A percentile compares a stretch with the other conserved stretches of the same genome.
Conservation (phyloP, 2,797 vertebrate genomes). For the Myoxocephalus aenaeus region DNA sequence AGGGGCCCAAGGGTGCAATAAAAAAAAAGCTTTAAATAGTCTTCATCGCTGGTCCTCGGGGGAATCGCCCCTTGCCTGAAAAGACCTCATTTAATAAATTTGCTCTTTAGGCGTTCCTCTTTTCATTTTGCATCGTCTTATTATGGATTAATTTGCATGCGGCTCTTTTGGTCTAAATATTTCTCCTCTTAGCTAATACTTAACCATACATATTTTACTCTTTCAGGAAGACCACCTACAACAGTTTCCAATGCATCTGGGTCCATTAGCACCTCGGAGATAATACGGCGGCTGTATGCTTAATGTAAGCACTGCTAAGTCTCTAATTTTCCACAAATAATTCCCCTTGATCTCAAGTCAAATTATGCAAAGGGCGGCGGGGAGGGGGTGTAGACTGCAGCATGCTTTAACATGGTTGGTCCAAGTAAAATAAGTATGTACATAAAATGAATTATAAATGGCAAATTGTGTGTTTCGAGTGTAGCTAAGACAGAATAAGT, state of each 20-base stretch:
- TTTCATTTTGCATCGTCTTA: slow-evolving; percentile 82
- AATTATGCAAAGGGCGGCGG: slow-evolving; percentile 73
- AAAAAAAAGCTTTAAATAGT: slow-evolving; percentile 84
- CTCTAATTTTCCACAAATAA: slow-evolving; percentile 86
- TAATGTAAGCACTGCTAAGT: slow-evolving; percentile 84
- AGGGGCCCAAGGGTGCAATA: slow-evolving; percentile 81
- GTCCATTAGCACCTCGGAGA: slow-evolving; percentile 85
- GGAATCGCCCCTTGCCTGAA: slow-evolving; percentile 76
- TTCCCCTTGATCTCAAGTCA: slow-evolving; percentile 84
- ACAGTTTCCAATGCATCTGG: slow-evolving; percentile 72
- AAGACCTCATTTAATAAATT: slow-evolving; percentile 89
- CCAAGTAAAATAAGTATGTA: slow-evolving; percentile 80
- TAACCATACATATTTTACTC: slow-evolving; percentile 83
- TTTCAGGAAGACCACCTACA: slow-evolving; percentile 85
- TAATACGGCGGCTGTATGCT: slow-evolving; percentile 77
- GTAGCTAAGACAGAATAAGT: slow-evolving; percentile 48
- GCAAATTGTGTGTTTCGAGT: slow-evolving; percentile 55
- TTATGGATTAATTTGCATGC: slow-evolving; percentile 81
- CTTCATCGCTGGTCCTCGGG: slow-evolving; percentile 75
- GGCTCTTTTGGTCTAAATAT: slow-evolving; percentile 81
- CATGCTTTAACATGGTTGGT: slow-evolving; percentile 75
- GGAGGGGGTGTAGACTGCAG: slow-evolving; percentile 41
- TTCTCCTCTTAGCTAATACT: slow-evolving; percentile 82
- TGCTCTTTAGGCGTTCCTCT: slow-evolving; percentile 85
- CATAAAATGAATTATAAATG: slow-evolving; percentile 83